These are phyloP conservation scores for Noctuana brunneofusca DNA, from an alignment of 2,888 invertebrate species.

Conservation along the genomic window DNA sequence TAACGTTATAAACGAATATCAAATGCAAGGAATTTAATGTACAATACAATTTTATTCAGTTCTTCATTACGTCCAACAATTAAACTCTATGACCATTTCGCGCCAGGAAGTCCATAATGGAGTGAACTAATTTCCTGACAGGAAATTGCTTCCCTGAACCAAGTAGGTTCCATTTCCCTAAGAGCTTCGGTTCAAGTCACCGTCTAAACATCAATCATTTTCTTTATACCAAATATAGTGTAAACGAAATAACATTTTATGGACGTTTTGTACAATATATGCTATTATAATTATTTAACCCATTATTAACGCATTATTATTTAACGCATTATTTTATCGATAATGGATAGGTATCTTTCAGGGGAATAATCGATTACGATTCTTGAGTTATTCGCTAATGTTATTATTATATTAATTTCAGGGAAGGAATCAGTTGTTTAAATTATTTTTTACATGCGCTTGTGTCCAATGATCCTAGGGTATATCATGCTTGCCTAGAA, in stretches of 20 bases:
- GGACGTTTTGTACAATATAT: neutral
- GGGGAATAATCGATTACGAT: neutral
- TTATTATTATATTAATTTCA: too few relatives aligned
- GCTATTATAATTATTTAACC: neutral
- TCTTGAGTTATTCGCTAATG: neutral
- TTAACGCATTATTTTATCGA: too few relatives aligned
- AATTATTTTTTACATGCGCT: too few relatives aligned
- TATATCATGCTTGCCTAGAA: too few relatives aligned
- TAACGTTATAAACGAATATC: too few relatives aligned
- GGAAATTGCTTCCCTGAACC: slow-evolving; percentile 69
- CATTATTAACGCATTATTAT: too few relatives aligned
- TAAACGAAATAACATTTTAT: neutral
- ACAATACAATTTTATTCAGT: neutral
- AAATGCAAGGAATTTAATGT: neutral
- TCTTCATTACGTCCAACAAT: neutral
- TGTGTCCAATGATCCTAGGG: too few relatives aligned
- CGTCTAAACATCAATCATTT: slow-evolving; percentile 58
- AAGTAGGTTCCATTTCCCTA: slow-evolving; percentile 39
- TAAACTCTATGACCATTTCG: slow-evolving; percentile 59
- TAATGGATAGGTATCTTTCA: slow-evolving; percentile 6
- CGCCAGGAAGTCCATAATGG: slow-evolving; percentile 46
- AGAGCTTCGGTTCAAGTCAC: slow-evolving; percentile 47
- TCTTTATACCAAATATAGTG: slow-evolving; percentile 29
- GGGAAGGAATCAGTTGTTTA: too few relatives aligned
- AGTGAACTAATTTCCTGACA: slow-evolving; percentile 72